Evolutionary conservation across 2,888 invertebrate genomes (phyloP), one percentile per base, ranked within the genome.

Genomic region (Cheilosia vernalis): DNA sequence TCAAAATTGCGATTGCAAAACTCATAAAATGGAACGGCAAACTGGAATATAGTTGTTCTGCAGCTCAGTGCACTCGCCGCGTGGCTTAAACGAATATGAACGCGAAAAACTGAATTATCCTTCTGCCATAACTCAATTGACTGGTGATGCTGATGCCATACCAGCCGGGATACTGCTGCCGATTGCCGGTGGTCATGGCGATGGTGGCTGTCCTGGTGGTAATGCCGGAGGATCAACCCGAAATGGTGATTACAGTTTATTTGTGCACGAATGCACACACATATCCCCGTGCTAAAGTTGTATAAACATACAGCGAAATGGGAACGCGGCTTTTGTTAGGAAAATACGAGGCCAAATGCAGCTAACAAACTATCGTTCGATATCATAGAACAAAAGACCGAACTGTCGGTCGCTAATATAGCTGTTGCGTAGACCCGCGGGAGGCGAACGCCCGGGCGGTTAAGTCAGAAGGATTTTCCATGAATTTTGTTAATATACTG

Each of bases 81-180:
- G 42, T 64, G 44, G 70, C 44, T 80, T 70, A 79, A 79, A 33
- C 69, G 74, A 69, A 84, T 79, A 70, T 80, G 66, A 70, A 64
- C 80, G 70, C 55, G 76, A 80, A 79, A 80, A 85, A 37, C 73
- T 80, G 76, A 80, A 85, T 80, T 85, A 85, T 80, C 80, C 84
- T 70, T 80, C 53, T 61, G 70, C 76, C 70, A 80, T 85, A 85
- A 85, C 80, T 85, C 74, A 85, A 85, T 80, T 80, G 80, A 85
- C 72, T 80, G 80, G 55, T 85, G 84, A 85, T 84, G 79, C 74
- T 70, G 63, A 30, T 30, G 9, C 24, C 24, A 56, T 63, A 64
- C 67, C 73, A 30, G 49, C 70, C 60, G 67, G 67, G 42, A 55
- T 55, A 70, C 58, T 70, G 61, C 27, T 44, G 66, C 49, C 33